phyloP scores from a whole-genome alignment of 2,888 invertebrate species.

The Geotrupes spiniger region DNA sequence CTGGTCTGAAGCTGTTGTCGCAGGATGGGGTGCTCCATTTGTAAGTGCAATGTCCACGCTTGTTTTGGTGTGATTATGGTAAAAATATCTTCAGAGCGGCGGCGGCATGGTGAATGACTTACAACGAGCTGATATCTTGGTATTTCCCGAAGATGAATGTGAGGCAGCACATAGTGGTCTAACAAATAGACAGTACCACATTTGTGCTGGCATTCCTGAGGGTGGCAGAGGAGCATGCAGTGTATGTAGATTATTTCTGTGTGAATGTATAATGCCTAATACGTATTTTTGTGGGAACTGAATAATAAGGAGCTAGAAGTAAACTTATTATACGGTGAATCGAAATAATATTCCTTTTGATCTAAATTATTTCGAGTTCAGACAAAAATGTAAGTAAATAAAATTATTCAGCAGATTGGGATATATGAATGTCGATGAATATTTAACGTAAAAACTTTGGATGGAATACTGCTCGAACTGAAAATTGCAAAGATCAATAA shows the following conservation, averaged over 20 bases:
- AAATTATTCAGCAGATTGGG: too few relatives aligned
- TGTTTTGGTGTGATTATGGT: background rate
- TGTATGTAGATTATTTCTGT: slow-evolving; percentile 27
- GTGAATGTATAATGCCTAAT: too few relatives aligned
- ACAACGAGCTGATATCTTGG: slow-evolving; percentile 46
- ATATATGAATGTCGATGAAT: too few relatives aligned
- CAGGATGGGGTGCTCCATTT: slow-evolving; percentile 23
- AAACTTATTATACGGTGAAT: too few relatives aligned
- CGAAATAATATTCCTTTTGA: too few relatives aligned
- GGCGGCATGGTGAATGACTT: slow-evolving; percentile 42
- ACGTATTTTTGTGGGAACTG: too few relatives aligned
- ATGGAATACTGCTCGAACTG: too few relatives aligned
- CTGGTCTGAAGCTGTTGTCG: slow-evolving; percentile 19
- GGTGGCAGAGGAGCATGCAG: slow-evolving; percentile 52
- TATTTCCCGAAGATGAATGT: slow-evolving; percentile 47
- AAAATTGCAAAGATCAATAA: too few relatives aligned
- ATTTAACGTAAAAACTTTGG: too few relatives aligned
- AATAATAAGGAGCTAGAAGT: too few relatives aligned
- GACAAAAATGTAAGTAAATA: too few relatives aligned
- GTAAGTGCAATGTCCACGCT: slow-evolving; percentile 17
- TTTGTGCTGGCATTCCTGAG: slow-evolving; percentile 50
- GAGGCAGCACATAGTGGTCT: slow-evolving; percentile 34
- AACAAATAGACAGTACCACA: slow-evolving; percentile 40
- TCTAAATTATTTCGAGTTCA: too few relatives aligned
- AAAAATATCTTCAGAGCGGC: slow-evolving; percentile 37